A percentile compares a stretch with the other conserved stretches of the same genome.
Conservation (phyloP, 1,140 invertebrate genomes). For the Apis dorsata region DNA sequence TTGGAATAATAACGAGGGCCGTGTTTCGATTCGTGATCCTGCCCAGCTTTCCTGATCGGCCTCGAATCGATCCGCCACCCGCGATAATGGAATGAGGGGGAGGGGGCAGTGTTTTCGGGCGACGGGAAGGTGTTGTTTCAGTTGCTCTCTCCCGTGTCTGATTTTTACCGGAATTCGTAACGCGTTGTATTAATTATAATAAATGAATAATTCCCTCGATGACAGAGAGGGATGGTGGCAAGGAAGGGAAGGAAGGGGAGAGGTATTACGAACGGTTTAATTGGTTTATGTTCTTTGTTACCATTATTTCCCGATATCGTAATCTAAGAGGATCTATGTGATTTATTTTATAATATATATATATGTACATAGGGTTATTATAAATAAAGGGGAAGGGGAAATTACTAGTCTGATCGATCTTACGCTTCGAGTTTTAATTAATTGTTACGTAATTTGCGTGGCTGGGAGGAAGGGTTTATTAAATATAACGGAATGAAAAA, state of each 20-base stretch:
- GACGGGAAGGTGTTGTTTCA: not conserved
- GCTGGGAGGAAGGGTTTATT: too few species aligned
- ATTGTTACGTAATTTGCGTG: too few species aligned
- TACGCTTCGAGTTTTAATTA: too few species aligned
- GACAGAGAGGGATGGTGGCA: not conserved
- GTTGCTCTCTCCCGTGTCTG: not conserved
- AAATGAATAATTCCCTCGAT: not conserved
- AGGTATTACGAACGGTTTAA: not conserved
- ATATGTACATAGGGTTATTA: too few species aligned
- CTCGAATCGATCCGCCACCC: not conserved
- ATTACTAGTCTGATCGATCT: too few species aligned
- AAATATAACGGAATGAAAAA: too few species aligned
- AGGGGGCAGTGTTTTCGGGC: too few species aligned
- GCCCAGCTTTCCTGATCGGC: not conserved
- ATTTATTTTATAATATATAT: too few species aligned
- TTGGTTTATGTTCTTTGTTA: not conserved
- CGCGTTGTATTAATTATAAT: slow-evolving; percentile 1
- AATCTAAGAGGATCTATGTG: too few species aligned
- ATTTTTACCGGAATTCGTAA: not conserved
- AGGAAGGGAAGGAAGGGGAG: too few species aligned
- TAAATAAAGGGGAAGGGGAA: too few species aligned
- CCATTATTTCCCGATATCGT: too few species aligned
- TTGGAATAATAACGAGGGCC: not conserved
- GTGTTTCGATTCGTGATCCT: not conserved
- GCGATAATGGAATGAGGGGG: not conserved